Conservation (phyloP, 1,140 invertebrate genomes). For the Drosophila kanapiae region DNA sequence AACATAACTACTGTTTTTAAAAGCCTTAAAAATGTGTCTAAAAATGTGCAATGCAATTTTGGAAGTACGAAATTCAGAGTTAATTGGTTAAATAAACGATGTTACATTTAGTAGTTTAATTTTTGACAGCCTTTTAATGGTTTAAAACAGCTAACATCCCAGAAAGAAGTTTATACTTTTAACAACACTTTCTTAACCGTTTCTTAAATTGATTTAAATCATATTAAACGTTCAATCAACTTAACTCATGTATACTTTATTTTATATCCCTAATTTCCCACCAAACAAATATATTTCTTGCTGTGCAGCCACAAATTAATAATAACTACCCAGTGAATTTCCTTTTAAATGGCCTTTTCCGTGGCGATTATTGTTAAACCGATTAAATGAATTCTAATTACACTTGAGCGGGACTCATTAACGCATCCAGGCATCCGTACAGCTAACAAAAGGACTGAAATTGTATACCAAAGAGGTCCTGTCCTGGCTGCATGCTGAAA, state of each 20-base stretch:
- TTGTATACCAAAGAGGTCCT: constrained; percentile 18
- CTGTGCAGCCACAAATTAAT: background rate
- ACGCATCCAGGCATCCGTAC: constrained; percentile 10
- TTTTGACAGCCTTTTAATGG: no score
- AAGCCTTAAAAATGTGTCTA: no score
- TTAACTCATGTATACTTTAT: background rate
- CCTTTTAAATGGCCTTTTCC: background rate
- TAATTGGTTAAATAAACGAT: no score
- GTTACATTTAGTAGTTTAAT: no score
- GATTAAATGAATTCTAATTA: constrained; percentile 73
- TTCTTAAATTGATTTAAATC: no score
- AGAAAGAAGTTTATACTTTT: no score
- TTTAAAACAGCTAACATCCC: no score
- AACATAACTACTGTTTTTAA: no score
- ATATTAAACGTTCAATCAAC: no score
- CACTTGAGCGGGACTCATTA: constrained; percentile 67
- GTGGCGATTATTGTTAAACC: constrained; percentile 46
- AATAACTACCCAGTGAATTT: constrained; percentile 5
- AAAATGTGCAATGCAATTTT: no score
- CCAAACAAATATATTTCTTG: background rate
- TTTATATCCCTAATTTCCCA: background rate
- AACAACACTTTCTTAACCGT: no score
- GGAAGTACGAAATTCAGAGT: no score
- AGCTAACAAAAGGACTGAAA: constrained; percentile 22
- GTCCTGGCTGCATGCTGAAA: background rate